A percentile compares a stretch with the other conserved stretches of the same genome.
phyloP scores from a whole-genome alignment of 2,113 vertebrate genomes.

The Coryphaenoides rupestris region DNA sequence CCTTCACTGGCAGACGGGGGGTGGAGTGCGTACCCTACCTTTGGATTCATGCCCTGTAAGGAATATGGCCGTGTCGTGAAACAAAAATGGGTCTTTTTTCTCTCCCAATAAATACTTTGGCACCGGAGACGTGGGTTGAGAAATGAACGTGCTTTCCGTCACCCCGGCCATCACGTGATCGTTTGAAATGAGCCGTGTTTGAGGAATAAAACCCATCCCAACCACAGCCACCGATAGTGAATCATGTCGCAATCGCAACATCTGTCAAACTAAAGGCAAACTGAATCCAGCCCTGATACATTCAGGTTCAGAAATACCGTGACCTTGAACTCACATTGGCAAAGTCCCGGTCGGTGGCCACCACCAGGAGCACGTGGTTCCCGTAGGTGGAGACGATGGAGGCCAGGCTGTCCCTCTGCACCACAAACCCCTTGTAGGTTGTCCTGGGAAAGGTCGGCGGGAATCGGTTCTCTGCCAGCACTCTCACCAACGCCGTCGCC shows the following conservation, averaged over 20 bases:
- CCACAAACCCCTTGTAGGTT: conserved; percentile 68
- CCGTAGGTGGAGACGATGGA: conserved; percentile 72
- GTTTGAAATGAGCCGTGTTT: too few relatives aligned
- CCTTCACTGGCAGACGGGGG: conserved; percentile 41
- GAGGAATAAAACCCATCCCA: too few relatives aligned
- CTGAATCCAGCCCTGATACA: too few relatives aligned
- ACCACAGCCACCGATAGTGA: background rate
- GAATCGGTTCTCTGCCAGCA: conserved; percentile 62
- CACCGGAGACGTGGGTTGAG: background rate
- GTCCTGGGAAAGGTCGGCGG: conserved; percentile 61
- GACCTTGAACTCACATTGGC: conserved; percentile 60
- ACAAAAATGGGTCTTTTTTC: background rate
- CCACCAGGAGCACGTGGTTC: conserved; percentile 66
- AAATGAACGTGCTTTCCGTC: too few relatives aligned
- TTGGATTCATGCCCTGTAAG: conserved; percentile 65
- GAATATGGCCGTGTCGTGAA: background rate
- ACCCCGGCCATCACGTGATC: too few relatives aligned
- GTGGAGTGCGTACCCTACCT: conserved; percentile 57
- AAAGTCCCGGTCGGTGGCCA: conserved; percentile 69
- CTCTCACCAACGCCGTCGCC: conserved; percentile 58
- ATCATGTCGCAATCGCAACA: too few relatives aligned
- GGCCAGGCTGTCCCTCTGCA: conserved; percentile 60
- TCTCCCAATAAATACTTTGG: background rate
- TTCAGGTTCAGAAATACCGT: too few relatives aligned
- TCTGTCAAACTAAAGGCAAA: too few relatives aligned